A percentile compares a stretch with the other conserved stretches of the same genome.
phyloP scores from a whole-genome alignment of 2,797 vertebrate genomes.

The Fratercula arctica region DNA sequence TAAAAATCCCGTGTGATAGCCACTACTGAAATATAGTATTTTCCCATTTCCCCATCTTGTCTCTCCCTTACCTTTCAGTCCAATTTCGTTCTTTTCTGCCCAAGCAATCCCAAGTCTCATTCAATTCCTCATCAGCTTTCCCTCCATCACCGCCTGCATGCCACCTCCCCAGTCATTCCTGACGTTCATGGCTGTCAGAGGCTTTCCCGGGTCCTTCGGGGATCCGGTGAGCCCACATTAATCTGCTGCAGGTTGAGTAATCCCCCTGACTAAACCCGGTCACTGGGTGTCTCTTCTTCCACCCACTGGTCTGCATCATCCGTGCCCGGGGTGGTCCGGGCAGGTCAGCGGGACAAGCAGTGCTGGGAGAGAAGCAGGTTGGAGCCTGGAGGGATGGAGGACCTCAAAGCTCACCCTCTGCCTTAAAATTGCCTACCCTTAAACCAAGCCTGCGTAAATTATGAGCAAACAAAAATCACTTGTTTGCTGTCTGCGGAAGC shows the following conservation, averaged over 20 bases:
- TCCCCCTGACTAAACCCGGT: not conserved
- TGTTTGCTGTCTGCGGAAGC: not conserved
- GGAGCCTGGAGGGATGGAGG: not conserved
- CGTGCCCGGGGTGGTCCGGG: fast-evolving
- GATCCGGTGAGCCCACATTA: not conserved
- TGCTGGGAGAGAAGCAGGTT: not conserved
- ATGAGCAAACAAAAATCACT: not conserved
- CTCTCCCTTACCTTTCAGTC: not conserved
- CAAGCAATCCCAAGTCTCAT: not conserved
- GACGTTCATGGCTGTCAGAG: not conserved
- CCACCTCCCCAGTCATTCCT: not conserved
- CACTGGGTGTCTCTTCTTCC: not conserved
- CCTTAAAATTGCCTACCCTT: not conserved
- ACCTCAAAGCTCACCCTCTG: not conserved
- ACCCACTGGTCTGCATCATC: not conserved
- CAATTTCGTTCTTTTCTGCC: not conserved
- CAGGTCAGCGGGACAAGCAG: not conserved
- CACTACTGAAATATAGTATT: not conserved
- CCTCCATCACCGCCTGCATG: not conserved
- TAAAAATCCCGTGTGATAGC: not conserved
- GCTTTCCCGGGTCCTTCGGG: not conserved
- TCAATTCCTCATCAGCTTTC: not conserved
- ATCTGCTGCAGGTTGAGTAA: not conserved
- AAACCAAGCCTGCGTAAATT: not conserved
- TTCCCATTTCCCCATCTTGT: not conserved